phyloP scores from a whole-genome alignment of 2,797 vertebrate genomes.

The Pteropus rufus region DNA sequence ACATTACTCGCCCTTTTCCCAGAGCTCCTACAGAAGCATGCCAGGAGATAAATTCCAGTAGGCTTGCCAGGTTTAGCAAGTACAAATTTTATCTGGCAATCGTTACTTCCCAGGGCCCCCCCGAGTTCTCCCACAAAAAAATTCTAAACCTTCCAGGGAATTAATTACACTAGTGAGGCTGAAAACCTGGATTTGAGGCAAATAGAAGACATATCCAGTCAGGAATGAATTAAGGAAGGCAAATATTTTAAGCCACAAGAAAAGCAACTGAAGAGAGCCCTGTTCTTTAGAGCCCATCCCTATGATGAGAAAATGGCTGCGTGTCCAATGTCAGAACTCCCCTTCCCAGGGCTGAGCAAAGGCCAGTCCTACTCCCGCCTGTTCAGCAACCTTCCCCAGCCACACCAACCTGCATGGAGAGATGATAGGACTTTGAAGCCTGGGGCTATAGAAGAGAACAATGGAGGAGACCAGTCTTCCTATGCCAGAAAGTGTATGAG shows the following conservation, averaged over 20 bases:
- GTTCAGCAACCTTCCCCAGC: background rate
- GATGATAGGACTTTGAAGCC: background rate
- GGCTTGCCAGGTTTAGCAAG: background rate
- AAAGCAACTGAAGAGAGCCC: background rate
- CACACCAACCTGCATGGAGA: background rate
- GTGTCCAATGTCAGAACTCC: background rate
- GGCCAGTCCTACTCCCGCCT: background rate
- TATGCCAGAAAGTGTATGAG: background rate
- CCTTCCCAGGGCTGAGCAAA: background rate
- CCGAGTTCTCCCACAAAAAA: background rate
- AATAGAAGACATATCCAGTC: constrained; percentile 1
- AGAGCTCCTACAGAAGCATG: background rate
- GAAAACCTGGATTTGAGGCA: constrained; percentile 21
- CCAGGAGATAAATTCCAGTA: background rate
- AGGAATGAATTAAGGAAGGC: constrained; percentile 52
- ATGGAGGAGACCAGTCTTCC: background rate
- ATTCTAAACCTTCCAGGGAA: background rate
- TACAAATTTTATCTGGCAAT: background rate
- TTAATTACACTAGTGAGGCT: background rate
- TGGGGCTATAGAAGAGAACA: background rate
- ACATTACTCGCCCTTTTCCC: rapidly evolving
- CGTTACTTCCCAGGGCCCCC: background rate
- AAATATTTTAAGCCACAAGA: constrained; percentile 66
- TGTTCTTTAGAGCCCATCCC: background rate
- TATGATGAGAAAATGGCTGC: rapidly evolving